These are phyloP conservation scores for Hemicordylus capensis DNA, from an alignment of 2,113 vertebrate species.

Conservation along the genomic window DNA sequence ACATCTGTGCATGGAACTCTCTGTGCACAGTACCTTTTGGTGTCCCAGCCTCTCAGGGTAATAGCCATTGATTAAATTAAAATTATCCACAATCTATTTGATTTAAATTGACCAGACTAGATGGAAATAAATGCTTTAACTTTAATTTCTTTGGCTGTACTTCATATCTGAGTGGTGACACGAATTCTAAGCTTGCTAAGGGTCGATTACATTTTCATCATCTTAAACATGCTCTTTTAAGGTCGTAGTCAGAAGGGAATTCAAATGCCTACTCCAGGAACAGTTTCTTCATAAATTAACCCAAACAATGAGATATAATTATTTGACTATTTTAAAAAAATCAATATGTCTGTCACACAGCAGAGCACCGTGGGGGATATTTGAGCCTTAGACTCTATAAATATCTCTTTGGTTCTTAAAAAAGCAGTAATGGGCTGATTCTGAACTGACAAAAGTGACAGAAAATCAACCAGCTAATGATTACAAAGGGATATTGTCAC, in stretches of 20 bases:
- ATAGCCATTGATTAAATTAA: background rate
- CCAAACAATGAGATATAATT: slow-evolving; percentile 32
- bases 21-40: background rate
- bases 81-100: slow-evolving; percentile 28
- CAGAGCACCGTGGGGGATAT: background rate
- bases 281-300: slow-evolving; percentile 11
- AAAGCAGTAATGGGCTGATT: slow-evolving; percentile 46
- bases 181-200: background rate
- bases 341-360: slow-evolving; percentile 28
- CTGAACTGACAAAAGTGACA: slow-evolving; percentile 24
- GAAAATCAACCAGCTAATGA: slow-evolving; percentile 42
- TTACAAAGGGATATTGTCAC: slow-evolving; percentile 22
- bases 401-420: slow-evolving; percentile 41
- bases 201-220: slow-evolving; percentile 1
- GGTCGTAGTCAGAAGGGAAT: slow-evolving; percentile 1
- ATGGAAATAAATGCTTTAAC: slow-evolving; percentile 41
- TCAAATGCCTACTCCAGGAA: slow-evolving; percentile 33
- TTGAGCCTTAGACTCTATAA: slow-evolving; percentile 27
- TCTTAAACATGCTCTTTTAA: background rate
- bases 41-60: background rate
- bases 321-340: background rate
- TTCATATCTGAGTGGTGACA: slow-evolving; percentile 41
- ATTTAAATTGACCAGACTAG: slow-evolving; percentile 35
- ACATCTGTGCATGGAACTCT: background rate
- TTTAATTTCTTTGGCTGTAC: slow-evolving; percentile 40